Percentiles rank a stretch among this genome's conserved stretches.
These are phyloP conservation scores for Theristicus caerulescens DNA, from an alignment of 2,113 vertebrate species.

Conservation along the genomic window DNA sequence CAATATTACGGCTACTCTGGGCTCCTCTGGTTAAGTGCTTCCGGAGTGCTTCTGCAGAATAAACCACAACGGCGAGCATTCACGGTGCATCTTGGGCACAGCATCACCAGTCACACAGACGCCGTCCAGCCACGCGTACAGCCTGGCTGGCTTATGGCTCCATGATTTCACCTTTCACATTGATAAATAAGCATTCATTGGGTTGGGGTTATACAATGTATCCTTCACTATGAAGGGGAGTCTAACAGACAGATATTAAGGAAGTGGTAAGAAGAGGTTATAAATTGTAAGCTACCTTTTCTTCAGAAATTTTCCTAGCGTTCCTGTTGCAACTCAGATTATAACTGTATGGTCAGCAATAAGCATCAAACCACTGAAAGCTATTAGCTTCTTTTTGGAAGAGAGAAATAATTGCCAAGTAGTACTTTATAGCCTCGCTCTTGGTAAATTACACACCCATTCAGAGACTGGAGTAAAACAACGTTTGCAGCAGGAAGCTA, in stretches of 20 bases:
- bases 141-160: background rate
- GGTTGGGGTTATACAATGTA: background rate
- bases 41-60: background rate
- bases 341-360: background rate
- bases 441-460: background rate
- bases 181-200: background rate
- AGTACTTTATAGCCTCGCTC: background rate
- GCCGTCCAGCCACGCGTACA: background rate
- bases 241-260: background rate
- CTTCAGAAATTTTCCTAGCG: background rate
- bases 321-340: background rate
- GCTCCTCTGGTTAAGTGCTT: background rate
- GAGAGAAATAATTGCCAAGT: background rate
- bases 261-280: background rate
- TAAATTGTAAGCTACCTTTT: background rate
- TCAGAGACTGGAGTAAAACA: background rate
- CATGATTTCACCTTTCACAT: fast-evolving
- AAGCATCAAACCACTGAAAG: background rate
- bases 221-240: background rate
- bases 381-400: background rate
- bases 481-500: background rate
- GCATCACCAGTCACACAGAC: background rate
- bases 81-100: fast-evolving
- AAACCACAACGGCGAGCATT: background rate
- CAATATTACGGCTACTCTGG: background rate